Evolutionary conservation across 2,797 vertebrate genomes (phyloP).

Genomic region (Thunnus albacares): DNA sequence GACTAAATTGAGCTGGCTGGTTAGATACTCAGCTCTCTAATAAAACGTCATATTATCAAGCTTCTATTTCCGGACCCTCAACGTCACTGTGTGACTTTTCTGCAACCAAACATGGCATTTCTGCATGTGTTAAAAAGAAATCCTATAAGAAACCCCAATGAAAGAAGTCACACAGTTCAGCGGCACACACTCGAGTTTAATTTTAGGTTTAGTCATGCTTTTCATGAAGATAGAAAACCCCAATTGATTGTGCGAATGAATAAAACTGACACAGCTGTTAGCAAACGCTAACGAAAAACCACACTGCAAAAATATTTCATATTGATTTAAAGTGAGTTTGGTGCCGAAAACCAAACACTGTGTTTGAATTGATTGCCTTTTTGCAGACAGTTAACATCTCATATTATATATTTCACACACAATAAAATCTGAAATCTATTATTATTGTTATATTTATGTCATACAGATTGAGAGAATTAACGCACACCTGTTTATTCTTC

Average conservation of each 20-base stretch:
- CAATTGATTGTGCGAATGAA: slow-evolving; percentile 4
- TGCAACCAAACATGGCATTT: neutral
- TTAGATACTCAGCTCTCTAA: neutral
- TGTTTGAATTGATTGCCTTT: neutral
- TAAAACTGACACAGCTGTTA: neutral
- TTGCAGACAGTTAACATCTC: neutral
- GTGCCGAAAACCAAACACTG: neutral
- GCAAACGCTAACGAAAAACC: no score
- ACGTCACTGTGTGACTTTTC: neutral
- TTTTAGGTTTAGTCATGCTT: neutral
- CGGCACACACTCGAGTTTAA: neutral
- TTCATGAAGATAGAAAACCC: neutral
- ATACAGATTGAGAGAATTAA: neutral
- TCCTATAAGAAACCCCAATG: neutral
- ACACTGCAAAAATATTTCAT: neutral
- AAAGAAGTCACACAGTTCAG: neutral
- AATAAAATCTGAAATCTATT: neutral
- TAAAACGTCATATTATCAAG: neutral
- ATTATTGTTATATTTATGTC: neutral
- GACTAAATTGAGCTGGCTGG: no score
- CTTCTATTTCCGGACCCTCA: no score
- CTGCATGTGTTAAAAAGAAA: neutral
- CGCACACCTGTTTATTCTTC: neutral
- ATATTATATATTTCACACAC: neutral
- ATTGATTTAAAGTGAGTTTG: neutral